phyloP scores from a whole-genome alignment of 2,888 invertebrate species.

The Thecophora atra region DNA sequence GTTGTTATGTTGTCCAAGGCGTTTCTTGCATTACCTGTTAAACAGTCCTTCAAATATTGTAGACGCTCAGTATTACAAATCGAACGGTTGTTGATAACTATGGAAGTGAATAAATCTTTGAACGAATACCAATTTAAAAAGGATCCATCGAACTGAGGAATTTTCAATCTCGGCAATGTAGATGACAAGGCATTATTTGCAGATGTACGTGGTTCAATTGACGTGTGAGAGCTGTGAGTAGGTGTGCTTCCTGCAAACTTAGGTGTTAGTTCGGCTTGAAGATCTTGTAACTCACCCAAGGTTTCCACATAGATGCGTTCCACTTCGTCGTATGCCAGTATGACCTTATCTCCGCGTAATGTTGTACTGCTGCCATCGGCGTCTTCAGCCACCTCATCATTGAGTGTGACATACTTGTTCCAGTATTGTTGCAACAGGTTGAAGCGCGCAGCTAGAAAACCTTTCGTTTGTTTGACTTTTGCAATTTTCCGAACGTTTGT shows the following conservation, averaged over 20 bases:
- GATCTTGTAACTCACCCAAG: constrained; percentile 30
- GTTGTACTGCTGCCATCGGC: background rate
- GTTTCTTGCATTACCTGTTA: constrained; percentile 8
- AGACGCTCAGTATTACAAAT: constrained; percentile 14
- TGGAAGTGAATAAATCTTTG: constrained; percentile 30
- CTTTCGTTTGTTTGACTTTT: constrained; percentile 20
- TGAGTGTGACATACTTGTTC: constrained; percentile 6
- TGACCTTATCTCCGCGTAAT: background rate
- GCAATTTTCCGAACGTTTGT: constrained; percentile 4
- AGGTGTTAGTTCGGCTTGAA: background rate
- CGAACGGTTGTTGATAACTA: constrained; percentile 5
- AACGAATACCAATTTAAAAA: constrained; percentile 29
- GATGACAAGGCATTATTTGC: background rate
- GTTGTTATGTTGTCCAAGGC: constrained; percentile 30
- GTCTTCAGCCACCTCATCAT: background rate
- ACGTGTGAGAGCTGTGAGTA: background rate
- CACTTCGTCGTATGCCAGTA: constrained; percentile 7
- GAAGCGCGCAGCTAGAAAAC: background rate
- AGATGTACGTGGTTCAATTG: background rate
- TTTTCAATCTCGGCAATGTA: constrained; percentile 22
- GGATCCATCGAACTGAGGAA: constrained; percentile 31
- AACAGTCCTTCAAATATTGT: constrained; percentile 23
- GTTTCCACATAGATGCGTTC: constrained; percentile 22
- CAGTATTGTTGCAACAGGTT: constrained; percentile 4
- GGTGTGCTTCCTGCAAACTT: background rate